Evolutionary conservation across 2,113 vertebrate genomes (phyloP).

Genomic region (Antennarius striatus): DNA sequence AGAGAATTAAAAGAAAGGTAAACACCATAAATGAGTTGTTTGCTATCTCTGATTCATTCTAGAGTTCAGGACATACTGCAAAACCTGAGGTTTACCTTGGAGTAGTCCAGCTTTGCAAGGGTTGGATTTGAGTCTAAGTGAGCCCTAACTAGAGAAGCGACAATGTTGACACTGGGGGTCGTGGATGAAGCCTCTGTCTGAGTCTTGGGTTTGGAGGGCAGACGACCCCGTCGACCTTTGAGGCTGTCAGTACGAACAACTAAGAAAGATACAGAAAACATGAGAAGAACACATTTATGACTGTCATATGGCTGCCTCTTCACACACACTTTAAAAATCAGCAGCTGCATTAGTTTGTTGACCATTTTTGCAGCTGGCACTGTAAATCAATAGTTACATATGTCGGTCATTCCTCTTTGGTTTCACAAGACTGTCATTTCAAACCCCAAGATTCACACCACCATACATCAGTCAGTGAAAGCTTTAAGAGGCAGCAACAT

Average conservation of each 20-base stretch:
- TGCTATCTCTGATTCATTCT: background rate
- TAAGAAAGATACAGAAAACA: conserved; percentile 52
- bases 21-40: background rate
- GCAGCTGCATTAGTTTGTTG: conserved; percentile 44
- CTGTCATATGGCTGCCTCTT: conserved; percentile 8
- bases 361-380: conserved; percentile 44
- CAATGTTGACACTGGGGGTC: conserved; percentile 82
- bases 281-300: background rate
- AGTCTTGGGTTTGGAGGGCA: conserved; percentile 91
- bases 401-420: conserved; percentile 38
- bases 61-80: background rate
- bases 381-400: conserved; percentile 45
- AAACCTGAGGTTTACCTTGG: conserved; percentile 80
- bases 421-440: conserved; percentile 52
- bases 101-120: conserved; percentile 88
- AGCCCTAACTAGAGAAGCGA: conserved; percentile 87
- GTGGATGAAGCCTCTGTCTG: conserved; percentile 68
- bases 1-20: background rate
- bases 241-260: conserved; percentile 94
- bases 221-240: conserved; percentile 90
- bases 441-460: conserved; percentile 1
- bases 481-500: conserved; percentile 24
- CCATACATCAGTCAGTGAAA: conserved; percentile 19
- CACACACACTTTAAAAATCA: conserved; percentile 16
- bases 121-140: conserved; percentile 89